phyloP scores from a whole-genome alignment of 2,113 vertebrate genomes.

The Alaudala cheleensis region DNA sequence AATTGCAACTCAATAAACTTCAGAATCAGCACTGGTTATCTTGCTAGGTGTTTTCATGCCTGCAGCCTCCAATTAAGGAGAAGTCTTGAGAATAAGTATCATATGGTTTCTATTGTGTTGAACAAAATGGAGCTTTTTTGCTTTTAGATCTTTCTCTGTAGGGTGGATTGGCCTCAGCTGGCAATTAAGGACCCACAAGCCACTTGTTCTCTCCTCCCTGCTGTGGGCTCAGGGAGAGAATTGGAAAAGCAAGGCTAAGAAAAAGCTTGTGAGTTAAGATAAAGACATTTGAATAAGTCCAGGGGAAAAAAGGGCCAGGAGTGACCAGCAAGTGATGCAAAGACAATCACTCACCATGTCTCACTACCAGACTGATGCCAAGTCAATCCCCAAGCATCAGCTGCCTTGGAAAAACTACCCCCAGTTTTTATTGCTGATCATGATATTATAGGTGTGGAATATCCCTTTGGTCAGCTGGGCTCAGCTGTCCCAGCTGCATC shows the following conservation, averaged over 20 bases:
- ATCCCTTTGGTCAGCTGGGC: background rate
- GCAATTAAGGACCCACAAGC: background rate
- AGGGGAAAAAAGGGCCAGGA: background rate
- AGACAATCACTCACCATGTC: background rate
- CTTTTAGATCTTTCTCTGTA: background rate
- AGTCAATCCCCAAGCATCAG: background rate
- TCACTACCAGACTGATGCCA: background rate
- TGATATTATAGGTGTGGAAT: background rate
- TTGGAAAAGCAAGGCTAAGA: background rate
- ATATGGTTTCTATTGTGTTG: background rate
- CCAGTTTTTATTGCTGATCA: background rate
- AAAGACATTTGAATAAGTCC: background rate
- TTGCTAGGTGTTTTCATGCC: background rate
- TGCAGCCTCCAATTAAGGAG: background rate
- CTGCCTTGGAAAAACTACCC: background rate
- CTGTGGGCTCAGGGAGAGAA: background rate
- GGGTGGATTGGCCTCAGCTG: background rate
- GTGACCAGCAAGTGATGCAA: background rate
- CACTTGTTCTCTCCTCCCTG: background rate
- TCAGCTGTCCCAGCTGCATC: background rate
- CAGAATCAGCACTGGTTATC: background rate
- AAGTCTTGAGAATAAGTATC: background rate
- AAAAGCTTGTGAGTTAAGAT: background rate
- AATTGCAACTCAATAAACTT: background rate
- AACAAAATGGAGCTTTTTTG: background rate